Conservation (phyloP, 2,113 vertebrate genomes). For the Aptenodytes forsteri region DNA sequence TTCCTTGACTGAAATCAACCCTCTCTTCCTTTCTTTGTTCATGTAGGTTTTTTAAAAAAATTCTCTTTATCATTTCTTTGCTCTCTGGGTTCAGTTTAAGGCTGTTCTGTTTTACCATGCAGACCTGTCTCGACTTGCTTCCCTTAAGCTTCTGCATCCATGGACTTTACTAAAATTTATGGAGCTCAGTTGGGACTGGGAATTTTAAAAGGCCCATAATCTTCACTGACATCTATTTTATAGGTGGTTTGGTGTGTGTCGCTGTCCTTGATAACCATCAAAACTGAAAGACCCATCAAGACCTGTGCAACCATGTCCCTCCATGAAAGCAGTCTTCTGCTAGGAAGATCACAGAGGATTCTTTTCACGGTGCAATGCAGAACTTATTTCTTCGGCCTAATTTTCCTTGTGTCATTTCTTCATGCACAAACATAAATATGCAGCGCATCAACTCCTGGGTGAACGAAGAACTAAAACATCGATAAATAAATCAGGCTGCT, state of each 20-base stretch:
- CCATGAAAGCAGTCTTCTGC: neutral
- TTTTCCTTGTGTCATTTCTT: slow-evolving; percentile 39
- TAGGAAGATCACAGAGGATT: neutral
- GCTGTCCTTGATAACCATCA: neutral
- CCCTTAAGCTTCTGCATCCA: neutral
- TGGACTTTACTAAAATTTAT: neutral
- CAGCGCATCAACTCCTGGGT: slow-evolving; percentile 37
- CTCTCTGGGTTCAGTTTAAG: neutral
- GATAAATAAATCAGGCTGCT: slow-evolving; percentile 57
- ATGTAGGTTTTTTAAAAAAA: neutral
- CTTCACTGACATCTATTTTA: neutral
- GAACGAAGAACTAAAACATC: slow-evolving; percentile 33
- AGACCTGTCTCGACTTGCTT: neutral
- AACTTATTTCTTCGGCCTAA: slow-evolving; percentile 42
- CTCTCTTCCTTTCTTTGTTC: neutral
- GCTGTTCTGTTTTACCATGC: neutral
- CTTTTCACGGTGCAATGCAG: neutral
- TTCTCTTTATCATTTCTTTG: neutral
- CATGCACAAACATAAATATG: slow-evolving; percentile 56
- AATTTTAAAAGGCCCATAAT: neutral
- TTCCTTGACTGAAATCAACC: neutral
- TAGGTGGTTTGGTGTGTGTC: neutral
- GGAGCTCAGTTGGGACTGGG: neutral
- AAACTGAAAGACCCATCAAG: neutral
- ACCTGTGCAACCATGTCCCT: neutral